Percentiles rank a stretch among this genome's conserved stretches.
Conservation (phyloP, 2,888 invertebrate species). For the Monopis laevigella region DNA sequence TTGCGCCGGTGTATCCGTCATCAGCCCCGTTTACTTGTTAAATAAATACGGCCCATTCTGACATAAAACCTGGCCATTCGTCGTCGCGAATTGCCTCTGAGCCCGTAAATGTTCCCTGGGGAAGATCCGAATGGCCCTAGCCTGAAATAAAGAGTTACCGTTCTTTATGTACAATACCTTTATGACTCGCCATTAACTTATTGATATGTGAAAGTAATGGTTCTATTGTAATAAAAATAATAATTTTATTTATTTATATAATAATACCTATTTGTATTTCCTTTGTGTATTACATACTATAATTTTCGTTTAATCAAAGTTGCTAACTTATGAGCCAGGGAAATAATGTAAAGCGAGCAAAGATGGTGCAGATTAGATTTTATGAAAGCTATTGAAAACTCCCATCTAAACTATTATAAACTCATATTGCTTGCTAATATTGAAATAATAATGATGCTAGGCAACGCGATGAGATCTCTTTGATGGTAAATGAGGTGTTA, state of each 20-base stretch:
- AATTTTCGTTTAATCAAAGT: no score
- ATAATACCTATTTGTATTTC: no score
- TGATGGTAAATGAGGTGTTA: slow-evolving; percentile 11
- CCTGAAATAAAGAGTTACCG: background rate
- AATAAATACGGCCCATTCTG: slow-evolving; percentile 33
- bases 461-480: slow-evolving; percentile 1
- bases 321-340: no score
- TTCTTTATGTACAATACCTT: slow-evolving; percentile 6
- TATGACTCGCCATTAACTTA: slow-evolving; percentile 9
- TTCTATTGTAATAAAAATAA: no score
- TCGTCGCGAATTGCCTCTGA: slow-evolving; percentile 24
- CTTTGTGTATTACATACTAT: no score
- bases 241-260: no score
- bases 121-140: slow-evolving; percentile 13
- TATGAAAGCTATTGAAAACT: no score
- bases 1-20: slow-evolving; percentile 35
- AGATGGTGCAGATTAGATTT: no score
- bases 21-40: slow-evolving; percentile 31
- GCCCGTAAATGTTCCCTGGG: slow-evolving; percentile 19
- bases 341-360: no score
- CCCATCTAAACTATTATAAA: no score
- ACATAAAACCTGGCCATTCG: slow-evolving; percentile 31
- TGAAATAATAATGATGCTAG: no score
- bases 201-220: slow-evolving; percentile 10
- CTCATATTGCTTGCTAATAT: no score